phyloP scores from a whole-genome alignment of 2,113 vertebrate species.

The Macquaria ambigua region DNA sequence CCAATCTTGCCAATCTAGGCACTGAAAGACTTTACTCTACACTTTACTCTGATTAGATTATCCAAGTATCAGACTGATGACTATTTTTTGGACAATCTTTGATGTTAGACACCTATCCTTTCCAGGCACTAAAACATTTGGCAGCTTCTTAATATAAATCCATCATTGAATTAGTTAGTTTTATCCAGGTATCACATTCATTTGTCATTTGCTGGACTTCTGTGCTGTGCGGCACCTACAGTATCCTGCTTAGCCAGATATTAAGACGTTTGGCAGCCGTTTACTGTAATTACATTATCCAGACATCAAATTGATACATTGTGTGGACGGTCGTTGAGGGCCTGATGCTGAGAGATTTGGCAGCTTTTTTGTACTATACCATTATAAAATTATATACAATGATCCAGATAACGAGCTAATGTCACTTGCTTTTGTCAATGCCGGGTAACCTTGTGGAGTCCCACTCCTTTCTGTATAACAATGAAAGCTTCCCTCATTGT shows the following conservation, averaged over 20 bases:
- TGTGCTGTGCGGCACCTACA: conserved; percentile 39
- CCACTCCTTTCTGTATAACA: not conserved
- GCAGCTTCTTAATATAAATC: conserved; percentile 39
- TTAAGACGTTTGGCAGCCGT: conserved; percentile 48
- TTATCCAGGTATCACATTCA: conserved; percentile 37
- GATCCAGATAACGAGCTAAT: conserved; percentile 50
- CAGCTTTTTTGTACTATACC: conserved; percentile 49
- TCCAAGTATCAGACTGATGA: conserved; percentile 32
- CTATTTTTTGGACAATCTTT: conserved; percentile 20
- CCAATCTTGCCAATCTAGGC: conserved; percentile 18
- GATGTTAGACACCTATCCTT: conserved; percentile 27
- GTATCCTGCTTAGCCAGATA: conserved; percentile 31
- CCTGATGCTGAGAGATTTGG: conserved; percentile 44
- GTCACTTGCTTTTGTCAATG: conserved; percentile 30
- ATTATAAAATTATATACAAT: conserved; percentile 61
- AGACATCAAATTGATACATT: conserved; percentile 56
- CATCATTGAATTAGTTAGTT: conserved; percentile 29
- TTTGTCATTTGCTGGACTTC: conserved; percentile 56
- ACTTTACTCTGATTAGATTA: conserved; percentile 48
- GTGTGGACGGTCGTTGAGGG: conserved; percentile 38
- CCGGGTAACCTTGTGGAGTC: not conserved
- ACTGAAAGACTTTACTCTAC: conserved; percentile 7
- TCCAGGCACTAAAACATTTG: conserved; percentile 38
- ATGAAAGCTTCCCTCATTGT: not conserved
- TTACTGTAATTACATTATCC: conserved; percentile 70